These are phyloP conservation scores for Nanger granti DNA, from an alignment of 2,113 vertebrate genomes.

Conservation along the genomic window DNA sequence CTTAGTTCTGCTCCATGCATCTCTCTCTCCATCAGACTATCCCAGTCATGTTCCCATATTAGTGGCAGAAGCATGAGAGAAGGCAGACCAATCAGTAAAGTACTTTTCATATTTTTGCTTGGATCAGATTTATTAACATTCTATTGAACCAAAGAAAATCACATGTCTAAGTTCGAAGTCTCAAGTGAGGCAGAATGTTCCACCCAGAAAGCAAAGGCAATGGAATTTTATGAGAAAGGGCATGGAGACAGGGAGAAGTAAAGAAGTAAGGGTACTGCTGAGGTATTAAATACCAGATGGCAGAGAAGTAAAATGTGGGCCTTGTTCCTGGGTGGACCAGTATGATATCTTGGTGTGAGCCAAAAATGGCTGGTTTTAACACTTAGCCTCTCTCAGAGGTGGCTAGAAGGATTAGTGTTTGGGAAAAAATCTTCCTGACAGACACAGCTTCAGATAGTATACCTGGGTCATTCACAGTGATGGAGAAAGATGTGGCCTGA, in stretches of 20 bases:
- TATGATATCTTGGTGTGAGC: not conserved
- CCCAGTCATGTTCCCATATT: not conserved
- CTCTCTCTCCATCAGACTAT: not conserved
- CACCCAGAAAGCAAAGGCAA: not conserved
- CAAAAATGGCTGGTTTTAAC: not conserved
- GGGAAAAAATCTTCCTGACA: not conserved
- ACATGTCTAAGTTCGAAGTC: not conserved
- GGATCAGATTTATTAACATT: not conserved
- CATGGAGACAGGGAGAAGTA: not conserved
- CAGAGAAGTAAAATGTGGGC: not conserved
- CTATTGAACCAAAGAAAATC: not conserved
- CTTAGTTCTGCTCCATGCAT: not conserved
- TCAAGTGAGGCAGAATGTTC: not conserved
- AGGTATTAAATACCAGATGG: not conserved
- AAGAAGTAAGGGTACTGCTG: not conserved
- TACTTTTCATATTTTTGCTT: not conserved
- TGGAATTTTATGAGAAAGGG: not conserved
- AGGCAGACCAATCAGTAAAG: not conserved
- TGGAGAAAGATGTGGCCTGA: not conserved
- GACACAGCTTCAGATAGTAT: not conserved
- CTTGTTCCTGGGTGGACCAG: not conserved
- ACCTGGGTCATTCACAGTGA: not conserved
- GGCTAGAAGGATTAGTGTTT: not conserved
- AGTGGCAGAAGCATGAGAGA: not conserved
- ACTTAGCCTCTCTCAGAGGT: not conserved